A percentile compares a stretch with the other conserved stretches of the same genome.
Conservation (phyloP, 2,797 vertebrate species). For the Bovichtus variegatus region DNA sequence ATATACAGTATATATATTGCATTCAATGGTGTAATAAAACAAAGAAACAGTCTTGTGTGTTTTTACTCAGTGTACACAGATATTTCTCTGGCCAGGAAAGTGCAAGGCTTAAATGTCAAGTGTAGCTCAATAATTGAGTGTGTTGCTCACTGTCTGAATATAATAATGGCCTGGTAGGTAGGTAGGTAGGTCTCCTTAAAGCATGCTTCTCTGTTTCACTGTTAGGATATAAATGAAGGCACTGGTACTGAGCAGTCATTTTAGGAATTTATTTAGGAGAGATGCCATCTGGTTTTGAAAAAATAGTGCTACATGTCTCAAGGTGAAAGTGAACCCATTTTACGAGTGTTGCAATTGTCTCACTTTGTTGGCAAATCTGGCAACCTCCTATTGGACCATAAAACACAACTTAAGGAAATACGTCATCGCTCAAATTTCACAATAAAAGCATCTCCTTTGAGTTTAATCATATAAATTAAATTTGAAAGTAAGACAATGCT, state of each 20-base stretch:
- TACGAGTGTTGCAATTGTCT: constrained; percentile 3
- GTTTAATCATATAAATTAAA: fast-evolving
- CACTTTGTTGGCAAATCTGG: constrained; percentile 69
- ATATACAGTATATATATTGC: neutral
- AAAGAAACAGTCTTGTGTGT: constrained; percentile 20
- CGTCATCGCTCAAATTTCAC: constrained; percentile 33
- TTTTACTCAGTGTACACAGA: neutral
- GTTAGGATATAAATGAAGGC: too few relatives aligned
- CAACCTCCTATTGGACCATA: constrained; percentile 71
- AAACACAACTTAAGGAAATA: constrained; percentile 30
- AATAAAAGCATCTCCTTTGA: constrained; percentile 40
- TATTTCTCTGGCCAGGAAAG: neutral
- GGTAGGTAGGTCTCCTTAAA: neutral
- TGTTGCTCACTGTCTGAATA: neutral
- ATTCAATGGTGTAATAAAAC: constrained; percentile 59
- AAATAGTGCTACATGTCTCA: neutral
- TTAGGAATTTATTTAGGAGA: too few relatives aligned
- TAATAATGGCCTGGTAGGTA: neutral
- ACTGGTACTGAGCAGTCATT: too few relatives aligned
- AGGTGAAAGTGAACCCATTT: neutral
- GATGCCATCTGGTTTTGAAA: neutral
- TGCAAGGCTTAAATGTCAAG: neutral
- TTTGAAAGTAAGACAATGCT: fast-evolving
- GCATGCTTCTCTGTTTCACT: too few relatives aligned
- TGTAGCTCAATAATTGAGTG: neutral